Conservation (phyloP, 2,113 vertebrate species). For the Mola mola region DNA sequence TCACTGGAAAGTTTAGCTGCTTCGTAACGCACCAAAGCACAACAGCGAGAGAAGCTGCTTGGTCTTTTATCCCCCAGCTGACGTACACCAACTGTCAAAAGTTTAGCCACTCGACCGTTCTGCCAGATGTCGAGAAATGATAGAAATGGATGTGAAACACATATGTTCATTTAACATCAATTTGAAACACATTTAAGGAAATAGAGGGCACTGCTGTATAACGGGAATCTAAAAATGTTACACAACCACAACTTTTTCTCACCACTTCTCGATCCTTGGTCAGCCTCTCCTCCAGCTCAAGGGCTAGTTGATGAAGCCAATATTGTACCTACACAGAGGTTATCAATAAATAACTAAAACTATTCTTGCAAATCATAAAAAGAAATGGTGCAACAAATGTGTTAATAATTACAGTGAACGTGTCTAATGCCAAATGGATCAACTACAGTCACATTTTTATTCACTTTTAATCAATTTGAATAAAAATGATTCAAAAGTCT, state of each 20-base stretch:
- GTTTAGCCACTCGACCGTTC: conserved; percentile 91
- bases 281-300: conserved; percentile 93
- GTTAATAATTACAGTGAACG: not conserved
- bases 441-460: not conserved
- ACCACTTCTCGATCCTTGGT: conserved; percentile 91
- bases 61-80: conserved; percentile 83
- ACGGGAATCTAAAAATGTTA: not conserved
- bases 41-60: conserved; percentile 87
- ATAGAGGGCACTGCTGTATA: not conserved
- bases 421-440: not conserved
- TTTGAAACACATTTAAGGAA: not conserved
- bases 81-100: conserved; percentile 86
- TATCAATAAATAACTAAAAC: not conserved
- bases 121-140: conserved; percentile 53
- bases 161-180: not conserved
- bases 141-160: not conserved
- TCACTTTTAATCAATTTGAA: not conserved
- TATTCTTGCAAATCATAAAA: not conserved
- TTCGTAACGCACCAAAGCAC: conserved; percentile 87
- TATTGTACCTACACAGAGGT: conserved; percentile 85
- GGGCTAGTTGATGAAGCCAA: conserved; percentile 93
- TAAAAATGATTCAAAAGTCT: too few species aligned
- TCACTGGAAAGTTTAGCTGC: conserved; percentile 88
- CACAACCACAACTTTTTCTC: conserved; percentile 54
- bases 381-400: not conserved